Evolutionary conservation across 2,888 invertebrate species (phyloP).

Genomic region (Leptothorax acervorum): DNA sequence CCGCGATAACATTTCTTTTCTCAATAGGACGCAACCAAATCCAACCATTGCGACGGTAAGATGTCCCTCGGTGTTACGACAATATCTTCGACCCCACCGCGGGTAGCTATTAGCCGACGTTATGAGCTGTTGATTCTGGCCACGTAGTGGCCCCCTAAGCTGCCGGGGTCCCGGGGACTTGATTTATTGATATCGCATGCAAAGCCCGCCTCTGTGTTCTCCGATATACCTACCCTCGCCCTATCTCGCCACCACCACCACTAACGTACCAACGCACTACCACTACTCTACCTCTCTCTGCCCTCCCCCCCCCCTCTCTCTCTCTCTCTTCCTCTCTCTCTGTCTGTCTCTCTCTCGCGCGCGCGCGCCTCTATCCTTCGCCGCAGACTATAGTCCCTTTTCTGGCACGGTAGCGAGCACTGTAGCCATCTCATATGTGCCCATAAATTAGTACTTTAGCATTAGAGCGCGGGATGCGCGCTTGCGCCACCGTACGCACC

Average conservation of each 20-base stretch:
- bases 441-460: conserved; percentile 84
- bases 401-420: conserved; percentile 72
- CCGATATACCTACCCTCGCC: conserved; percentile 75
- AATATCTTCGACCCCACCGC: conserved; percentile 84
- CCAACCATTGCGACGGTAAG: conserved; percentile 77
- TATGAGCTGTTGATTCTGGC: conserved; percentile 86
- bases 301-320: background rate
- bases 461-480: conserved; percentile 80
- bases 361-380: conserved; percentile 36
- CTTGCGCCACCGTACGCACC: conserved; percentile 69
- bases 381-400: conserved; percentile 78
- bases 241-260: conserved; percentile 61
- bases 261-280: conserved; percentile 35
- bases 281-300: conserved; percentile 6
- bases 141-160: conserved; percentile 85
- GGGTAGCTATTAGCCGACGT: conserved; percentile 85
- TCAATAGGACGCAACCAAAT: conserved; percentile 67
- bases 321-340: conserved; percentile 4
- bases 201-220: conserved; percentile 84
- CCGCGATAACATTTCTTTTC: conserved; percentile 53
- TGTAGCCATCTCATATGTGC: conserved; percentile 80
- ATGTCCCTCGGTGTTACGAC: conserved; percentile 83
- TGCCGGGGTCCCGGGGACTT: conserved; percentile 83
- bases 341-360: conserved; percentile 5
- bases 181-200: conserved; percentile 86